phyloP scores from a whole-genome alignment of 2,797 vertebrate species.

The Eleutherodactylus coqui region DNA sequence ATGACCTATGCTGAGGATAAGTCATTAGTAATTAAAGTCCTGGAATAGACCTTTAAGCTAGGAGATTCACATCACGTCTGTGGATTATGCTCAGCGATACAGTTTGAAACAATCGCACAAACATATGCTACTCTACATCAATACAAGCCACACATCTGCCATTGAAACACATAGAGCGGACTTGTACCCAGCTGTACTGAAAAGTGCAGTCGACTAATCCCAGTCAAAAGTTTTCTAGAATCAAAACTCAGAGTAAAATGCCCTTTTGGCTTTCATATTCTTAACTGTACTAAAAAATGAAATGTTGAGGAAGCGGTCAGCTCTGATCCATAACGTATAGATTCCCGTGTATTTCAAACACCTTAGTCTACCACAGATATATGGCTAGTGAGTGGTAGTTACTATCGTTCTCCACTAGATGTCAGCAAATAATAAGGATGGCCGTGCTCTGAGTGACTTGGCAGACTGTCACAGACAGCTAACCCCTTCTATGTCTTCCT shows the following conservation, averaged over 20 bases:
- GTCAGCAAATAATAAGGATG: background rate
- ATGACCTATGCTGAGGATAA: too few relatives aligned
- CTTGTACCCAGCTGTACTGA: background rate
- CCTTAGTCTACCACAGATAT: too few relatives aligned
- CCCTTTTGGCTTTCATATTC: background rate
- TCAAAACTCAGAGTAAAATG: background rate
- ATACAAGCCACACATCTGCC: background rate
- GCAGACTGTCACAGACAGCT: background rate
- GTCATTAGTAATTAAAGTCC: too few relatives aligned
- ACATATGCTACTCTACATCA: background rate
- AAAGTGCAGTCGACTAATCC: background rate
- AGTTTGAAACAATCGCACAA: background rate
- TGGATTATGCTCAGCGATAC: background rate
- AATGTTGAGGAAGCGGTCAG: background rate
- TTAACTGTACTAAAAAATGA: background rate
- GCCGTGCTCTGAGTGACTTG: background rate
- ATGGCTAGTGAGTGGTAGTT: background rate
- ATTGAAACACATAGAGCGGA: too few relatives aligned
- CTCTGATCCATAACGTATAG: background rate
- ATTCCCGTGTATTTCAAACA: too few relatives aligned
- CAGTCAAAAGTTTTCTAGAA: background rate
- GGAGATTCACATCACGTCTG: background rate
- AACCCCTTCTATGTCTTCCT: background rate
- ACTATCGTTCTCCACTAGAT: slow-evolving; percentile 9
- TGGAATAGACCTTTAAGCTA: too few relatives aligned